Percentiles rank a stretch among this genome's conserved stretches.
Evolutionary conservation across 35 echinoderm and acorn worm genomes (phyloP).

Genomic region (Holothuria glaberrima): DNA sequence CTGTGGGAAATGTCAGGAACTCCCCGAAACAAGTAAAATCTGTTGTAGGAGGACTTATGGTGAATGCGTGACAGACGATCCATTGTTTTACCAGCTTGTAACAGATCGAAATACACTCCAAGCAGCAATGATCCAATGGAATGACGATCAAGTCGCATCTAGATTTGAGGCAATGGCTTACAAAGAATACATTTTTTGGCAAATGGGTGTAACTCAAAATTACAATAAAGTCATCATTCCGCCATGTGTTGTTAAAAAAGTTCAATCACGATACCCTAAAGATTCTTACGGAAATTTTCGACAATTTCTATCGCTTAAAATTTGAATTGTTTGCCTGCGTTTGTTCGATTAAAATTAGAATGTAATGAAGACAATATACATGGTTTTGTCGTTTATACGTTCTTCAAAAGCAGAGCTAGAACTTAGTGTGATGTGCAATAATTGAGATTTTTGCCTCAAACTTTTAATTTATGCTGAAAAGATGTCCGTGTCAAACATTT

Average conservation of each 20-base stretch:
- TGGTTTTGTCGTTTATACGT: no score
- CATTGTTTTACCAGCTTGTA: slow-evolving; percentile 34
- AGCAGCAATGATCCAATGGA: slow-evolving; percentile 29
- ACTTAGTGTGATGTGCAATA: no score
- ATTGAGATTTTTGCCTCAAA: no score
- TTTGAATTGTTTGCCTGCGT: no score
- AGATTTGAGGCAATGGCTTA: neutral
- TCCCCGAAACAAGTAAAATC: neutral
- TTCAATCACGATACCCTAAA: neutral
- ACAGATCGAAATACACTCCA: slow-evolving; percentile 17
- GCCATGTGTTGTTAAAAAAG: slow-evolving; percentile 21
- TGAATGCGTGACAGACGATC: slow-evolving; percentile 13
- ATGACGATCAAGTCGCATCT: neutral
- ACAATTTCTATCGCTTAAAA: no score
- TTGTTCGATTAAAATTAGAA: no score
- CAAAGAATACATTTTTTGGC: slow-evolving; percentile 39
- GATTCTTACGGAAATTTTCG: neutral
- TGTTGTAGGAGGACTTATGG: slow-evolving; percentile 22
- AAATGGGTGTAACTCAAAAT: neutral
- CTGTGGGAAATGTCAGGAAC: slow-evolving; percentile 28
- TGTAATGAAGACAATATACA: no score
- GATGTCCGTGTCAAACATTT: no score
- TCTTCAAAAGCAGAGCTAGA: no score
- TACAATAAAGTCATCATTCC: slow-evolving; percentile 24
- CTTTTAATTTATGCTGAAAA: no score